phyloP scores from a whole-genome alignment of 2,113 vertebrate genomes.

The Pachyramphus minor region DNA sequence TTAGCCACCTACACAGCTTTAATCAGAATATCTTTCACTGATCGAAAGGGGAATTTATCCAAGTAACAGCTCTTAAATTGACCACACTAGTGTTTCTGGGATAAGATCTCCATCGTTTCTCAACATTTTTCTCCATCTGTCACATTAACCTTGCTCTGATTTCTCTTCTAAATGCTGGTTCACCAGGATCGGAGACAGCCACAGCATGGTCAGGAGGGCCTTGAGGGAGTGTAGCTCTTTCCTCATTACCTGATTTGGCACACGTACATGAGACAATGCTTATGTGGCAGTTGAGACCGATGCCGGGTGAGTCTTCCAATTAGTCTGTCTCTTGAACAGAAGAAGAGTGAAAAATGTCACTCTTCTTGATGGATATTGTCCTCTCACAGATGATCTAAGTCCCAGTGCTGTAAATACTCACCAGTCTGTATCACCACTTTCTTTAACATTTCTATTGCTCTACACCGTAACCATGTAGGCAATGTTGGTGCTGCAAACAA shows the following conservation, averaged over 20 bases:
- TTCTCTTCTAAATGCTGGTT: not conserved
- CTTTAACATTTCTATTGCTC: not conserved
- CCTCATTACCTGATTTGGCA: not conserved
- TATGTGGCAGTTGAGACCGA: not conserved
- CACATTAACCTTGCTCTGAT: not conserved
- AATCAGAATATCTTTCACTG: constrained; percentile 21
- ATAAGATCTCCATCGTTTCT: not conserved
- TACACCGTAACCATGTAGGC: not conserved
- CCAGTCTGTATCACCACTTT: not conserved
- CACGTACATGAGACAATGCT: rapidly evolving
- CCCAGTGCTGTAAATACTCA: not conserved
- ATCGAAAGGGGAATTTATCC: not conserved
- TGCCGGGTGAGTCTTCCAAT: not conserved
- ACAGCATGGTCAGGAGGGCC: rapidly evolving
- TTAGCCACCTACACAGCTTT: constrained; percentile 22
- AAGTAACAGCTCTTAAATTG: constrained; percentile 30
- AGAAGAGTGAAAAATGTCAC: not conserved
- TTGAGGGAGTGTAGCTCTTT: not conserved
- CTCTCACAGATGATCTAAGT: not conserved
- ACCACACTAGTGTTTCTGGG: not conserved
- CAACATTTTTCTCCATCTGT: not conserved
- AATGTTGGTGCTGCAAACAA: not conserved
- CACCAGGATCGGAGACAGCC: not conserved
- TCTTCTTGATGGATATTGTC: not conserved
- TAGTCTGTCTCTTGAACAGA: not conserved